Base-by-base conservation (phyloP, 2,113 vertebrate genomes). In the Tenrec ecaudatus region DNA sequence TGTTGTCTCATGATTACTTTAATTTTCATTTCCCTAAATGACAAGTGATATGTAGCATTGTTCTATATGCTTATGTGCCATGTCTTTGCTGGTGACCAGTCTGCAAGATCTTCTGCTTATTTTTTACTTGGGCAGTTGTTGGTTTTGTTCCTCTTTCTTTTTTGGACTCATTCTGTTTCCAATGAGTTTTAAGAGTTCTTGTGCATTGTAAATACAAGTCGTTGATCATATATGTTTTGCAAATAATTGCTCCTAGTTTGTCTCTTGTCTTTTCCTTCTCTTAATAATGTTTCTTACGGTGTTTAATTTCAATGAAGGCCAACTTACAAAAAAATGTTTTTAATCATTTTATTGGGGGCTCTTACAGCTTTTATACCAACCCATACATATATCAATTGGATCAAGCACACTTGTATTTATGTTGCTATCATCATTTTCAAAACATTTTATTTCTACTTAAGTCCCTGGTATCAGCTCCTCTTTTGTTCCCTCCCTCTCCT, bases 281-380 rank as follows among this genome's bases (percentile, higher is more conserved):
- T 40, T 93, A 58, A 43, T 14, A 86, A 20, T 82, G 1, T 82
- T 31, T 93, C 36, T 89, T 83, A 20, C 11, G 69, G 9, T 19
- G 92, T 89, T 77, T 43, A 43, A 10, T 84, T 89, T 89, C 83
- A 93, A 58, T 87, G 9, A 87, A 89, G 15, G 58, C 22, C 58
- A 19, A 68, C 1, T 84, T 20, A 76, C 68, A 36, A 60, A 20
- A n/a, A n/a, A n/a, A n/a, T n/a, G n/a, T n/a, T n/a, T n/a, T 47
- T 6, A 47, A 47, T 10, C 43, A 14, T 53, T 53, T 53, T 53
- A 10, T 53, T 53, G 47, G 47, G 47, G 47, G 47, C 9, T 10
- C 9, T 12, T 53, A 53, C 9, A 53, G 12, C 47, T 53, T 14
- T 53, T 53, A 53, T 53, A 10, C 9, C 47, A 53, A 10, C 12